Conservation (phyloP, 2,888 invertebrate genomes). For the Nemotelus pantherinus region DNA sequence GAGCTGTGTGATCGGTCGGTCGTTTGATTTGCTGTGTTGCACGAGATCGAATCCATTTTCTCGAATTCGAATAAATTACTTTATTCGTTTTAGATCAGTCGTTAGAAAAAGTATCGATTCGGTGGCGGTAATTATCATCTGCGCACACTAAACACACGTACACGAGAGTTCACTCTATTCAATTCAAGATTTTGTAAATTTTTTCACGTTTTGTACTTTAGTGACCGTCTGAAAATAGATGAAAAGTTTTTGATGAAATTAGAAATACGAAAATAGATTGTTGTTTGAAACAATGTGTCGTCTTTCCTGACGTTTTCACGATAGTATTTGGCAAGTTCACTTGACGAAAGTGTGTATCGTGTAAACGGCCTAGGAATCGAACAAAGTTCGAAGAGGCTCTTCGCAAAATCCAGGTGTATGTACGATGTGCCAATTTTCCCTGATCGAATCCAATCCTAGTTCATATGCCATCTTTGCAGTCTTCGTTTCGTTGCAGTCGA, state of each 20-base stretch:
- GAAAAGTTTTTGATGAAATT: conserved; percentile 13
- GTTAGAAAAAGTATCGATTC: conserved; percentile 19
- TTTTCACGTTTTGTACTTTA: conserved; percentile 1
- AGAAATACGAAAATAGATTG: conserved; percentile 33
- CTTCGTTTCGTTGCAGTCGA: conserved; percentile 11
- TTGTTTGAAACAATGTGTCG: neutral
- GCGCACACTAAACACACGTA: neutral
- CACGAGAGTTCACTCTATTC: conserved; percentile 31
- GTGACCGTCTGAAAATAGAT: conserved; percentile 28
- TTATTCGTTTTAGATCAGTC: neutral
- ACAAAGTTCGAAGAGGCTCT: conserved; percentile 18
- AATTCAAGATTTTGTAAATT: conserved; percentile 13
- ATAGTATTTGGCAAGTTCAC: no score
- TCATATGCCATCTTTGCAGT: neutral
- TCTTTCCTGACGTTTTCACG: no score
- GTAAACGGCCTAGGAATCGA: neutral
- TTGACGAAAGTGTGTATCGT: no score
- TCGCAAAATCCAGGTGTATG: conserved; percentile 20
- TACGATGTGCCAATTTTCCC: conserved; percentile 11
- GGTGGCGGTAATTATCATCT: conserved; percentile 23
- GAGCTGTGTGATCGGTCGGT: conserved; percentile 24
- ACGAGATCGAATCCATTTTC: conserved; percentile 24
- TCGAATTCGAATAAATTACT: conserved; percentile 2
- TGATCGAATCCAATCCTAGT: neutral
- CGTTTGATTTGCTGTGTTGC: conserved; percentile 6